Conservation (phyloP, 2,888 invertebrate genomes). For the Pachycephus smyrnensis region DNA sequence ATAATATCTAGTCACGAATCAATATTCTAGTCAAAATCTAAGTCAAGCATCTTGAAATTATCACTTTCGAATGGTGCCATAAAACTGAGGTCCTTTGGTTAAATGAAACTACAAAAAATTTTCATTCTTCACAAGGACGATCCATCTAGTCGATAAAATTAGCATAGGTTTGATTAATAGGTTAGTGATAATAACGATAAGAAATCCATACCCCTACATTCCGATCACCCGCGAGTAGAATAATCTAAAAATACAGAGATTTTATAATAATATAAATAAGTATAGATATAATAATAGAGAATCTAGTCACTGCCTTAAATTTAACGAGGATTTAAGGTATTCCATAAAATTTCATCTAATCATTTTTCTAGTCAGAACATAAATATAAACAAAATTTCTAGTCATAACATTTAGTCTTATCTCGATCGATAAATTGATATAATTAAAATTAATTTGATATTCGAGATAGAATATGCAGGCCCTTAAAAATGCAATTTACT, state of each 20-base stretch:
- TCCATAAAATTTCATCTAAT: not conserved
- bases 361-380: slow-evolving; percentile 11
- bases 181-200: slow-evolving; percentile 10
- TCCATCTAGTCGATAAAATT: slow-evolving; percentile 7
- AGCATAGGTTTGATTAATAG: not conserved
- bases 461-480: slow-evolving; percentile 54
- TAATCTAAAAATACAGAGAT: not conserved
- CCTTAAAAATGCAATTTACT: slow-evolving; percentile 58
- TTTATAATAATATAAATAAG: not conserved
- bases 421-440: slow-evolving; percentile 11
- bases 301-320: slow-evolving; percentile 9
- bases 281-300: not conserved
- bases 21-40: slow-evolving; percentile 28
- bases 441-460: slow-evolving; percentile 17
- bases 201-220: not conserved
- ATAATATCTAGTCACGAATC: slow-evolving; percentile 20
- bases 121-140: slow-evolving; percentile 12
- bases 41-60: slow-evolving; percentile 20
- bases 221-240: not conserved
- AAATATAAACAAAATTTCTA: not conserved
- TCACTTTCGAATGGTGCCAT: slow-evolving; percentile 17
- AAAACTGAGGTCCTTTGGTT: slow-evolving; percentile 10
- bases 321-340: not conserved
- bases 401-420: slow-evolving; percentile 13
- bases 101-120: slow-evolving; percentile 6